phyloP scores from a whole-genome alignment of 1,140 invertebrate genomes.

The Diploscapter pachys region DNA sequence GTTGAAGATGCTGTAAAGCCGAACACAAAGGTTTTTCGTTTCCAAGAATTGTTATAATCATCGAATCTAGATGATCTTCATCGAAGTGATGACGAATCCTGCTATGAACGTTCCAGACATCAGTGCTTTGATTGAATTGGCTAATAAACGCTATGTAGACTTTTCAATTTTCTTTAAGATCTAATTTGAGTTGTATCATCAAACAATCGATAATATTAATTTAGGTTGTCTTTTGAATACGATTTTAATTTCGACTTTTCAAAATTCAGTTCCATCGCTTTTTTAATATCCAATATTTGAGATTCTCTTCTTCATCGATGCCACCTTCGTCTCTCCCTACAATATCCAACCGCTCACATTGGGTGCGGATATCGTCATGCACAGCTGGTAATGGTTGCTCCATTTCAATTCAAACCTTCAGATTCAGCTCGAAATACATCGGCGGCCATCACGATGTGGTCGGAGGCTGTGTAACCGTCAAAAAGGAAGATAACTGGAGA shows the following conservation, averaged over 20 bases:
- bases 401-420: background rate
- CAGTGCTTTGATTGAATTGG: constrained; percentile 9
- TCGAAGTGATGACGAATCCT: constrained; percentile 28
- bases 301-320: constrained; percentile 25
- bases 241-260: no score
- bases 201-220: no score
- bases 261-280: no score
- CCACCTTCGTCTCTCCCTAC: constrained; percentile 27
- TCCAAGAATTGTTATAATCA: background rate
- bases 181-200: no score
- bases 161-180: no score
- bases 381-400: constrained; percentile 18
- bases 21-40: constrained; percentile 16
- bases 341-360: constrained; percentile 15
- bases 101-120: constrained; percentile 26
- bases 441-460: constrained; percentile 29
- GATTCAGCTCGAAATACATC: constrained; percentile 23
- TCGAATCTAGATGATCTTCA: constrained; percentile 10
- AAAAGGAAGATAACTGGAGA: constrained; percentile 17
- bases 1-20: constrained; percentile 15
- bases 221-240: no score
- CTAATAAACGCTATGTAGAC: background rate
- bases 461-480: constrained; percentile 23
- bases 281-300: background rate
- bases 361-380: constrained; percentile 23